These are phyloP conservation scores for Leucoptera coffeella DNA, from an alignment of 2,888 invertebrate species.

Conservation along the genomic window DNA sequence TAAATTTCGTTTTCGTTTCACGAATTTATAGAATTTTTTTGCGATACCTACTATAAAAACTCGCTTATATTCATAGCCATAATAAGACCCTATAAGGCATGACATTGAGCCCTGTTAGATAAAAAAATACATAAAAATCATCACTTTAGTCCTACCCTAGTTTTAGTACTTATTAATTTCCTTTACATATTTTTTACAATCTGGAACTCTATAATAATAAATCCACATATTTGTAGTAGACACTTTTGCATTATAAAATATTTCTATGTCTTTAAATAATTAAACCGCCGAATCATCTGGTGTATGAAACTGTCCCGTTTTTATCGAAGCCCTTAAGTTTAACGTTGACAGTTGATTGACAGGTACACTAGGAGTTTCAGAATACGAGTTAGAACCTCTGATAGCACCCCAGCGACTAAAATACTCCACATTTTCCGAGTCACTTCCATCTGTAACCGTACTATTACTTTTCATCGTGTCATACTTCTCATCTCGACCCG, in stretches of 20 bases:
- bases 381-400: slow-evolving; percentile 45
- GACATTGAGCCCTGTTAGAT: no score
- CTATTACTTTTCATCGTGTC: slow-evolving; percentile 18
- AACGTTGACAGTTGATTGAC: slow-evolving; percentile 35
- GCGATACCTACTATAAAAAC: no score
- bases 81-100: no score
- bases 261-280: slow-evolving; percentile 2
- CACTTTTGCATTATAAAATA: neutral
- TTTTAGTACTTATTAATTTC: no score
- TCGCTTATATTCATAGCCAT: no score
- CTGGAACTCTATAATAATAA: no score
- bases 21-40: no score
- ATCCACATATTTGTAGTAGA: no score
- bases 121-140: no score
- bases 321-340: slow-evolving; percentile 18
- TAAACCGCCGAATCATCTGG: slow-evolving; percentile 21
- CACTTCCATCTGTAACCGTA: slow-evolving; percentile 11
- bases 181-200: no score
- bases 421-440: slow-evolving; percentile 12
- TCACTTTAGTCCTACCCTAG: no score
- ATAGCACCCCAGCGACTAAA: slow-evolving; percentile 45
- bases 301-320: slow-evolving; percentile 10
- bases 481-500: slow-evolving; percentile 19
- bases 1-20: no score
- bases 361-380: slow-evolving; percentile 16